Base-by-base conservation (phyloP, 2,888 invertebrate genomes). In the Parochlus steinenii region DNA sequence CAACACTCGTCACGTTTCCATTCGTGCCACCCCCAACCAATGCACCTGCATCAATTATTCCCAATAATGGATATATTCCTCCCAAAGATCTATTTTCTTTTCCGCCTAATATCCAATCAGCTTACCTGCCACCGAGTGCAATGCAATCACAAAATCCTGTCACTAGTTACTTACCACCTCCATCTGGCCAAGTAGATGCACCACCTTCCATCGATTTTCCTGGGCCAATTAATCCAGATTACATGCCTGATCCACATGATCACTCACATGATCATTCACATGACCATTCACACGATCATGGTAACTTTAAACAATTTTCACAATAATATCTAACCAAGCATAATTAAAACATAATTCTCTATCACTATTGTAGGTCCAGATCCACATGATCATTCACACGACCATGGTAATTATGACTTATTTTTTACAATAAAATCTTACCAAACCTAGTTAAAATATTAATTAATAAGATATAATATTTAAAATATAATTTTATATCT, bases 91-190 rank as follows among this genome's bases (percentile, higher is more conserved):
- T 31, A n/a, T 15, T 31, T 20, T 25, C 19, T 20, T 37, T 37
- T 20, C 37, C 31, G 20, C 37, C 37, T 10, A 37, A 37, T 31
- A 14, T 26, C 3, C 24, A 33, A 2, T 44, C 51, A 3, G 50
- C 50, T n/a, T 58, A 58, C 41, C 51, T 52, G 2, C 39, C 47
- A 8, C 51, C 46, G 3, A 50, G 49, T 31, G 44, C 48, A 3
- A 44, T 45, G 1, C 36, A 46, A 31, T 47, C 51, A 2, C 48
- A 50, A 5, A 48, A 48, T 28, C 16, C 37, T 2, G 42, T 54
- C 3, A 49, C 47, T 3, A 58, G 58, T 39, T 31, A 40, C 29
- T 20, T 27, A 18, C 30, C 36, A 16, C 36, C 29, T 15, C 12
- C 31, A 11, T 37, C 37, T n/a, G 31, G 31, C 14, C 20, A 19